Base-by-base conservation (phyloP, 30 jellyfish, hydroid and myxozoan species). In the Clytia hemisphaerica region DNA sequence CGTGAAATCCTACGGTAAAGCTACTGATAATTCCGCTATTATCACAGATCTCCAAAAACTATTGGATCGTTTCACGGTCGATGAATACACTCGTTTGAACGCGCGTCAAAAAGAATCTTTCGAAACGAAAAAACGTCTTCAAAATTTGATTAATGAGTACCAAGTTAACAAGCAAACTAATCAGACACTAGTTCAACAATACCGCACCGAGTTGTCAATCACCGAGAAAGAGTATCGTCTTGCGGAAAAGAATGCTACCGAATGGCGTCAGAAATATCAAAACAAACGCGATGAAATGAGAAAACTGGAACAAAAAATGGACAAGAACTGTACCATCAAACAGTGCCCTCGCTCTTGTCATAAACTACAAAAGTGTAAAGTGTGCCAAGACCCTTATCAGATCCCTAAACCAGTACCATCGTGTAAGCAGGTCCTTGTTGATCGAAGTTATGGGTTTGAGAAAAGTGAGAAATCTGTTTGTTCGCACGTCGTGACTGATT, bases 401-500 rank as follows among this genome's bases (percentile, higher is more conserved):
- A 57, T 65, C 2, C 51, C 48, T 6, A 80, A 74, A 60, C 74
- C 94, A 1, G 48, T 80, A 26, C 94, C 92, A 2, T 48, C 46
- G 22, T 88, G 97, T 46, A 73, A 47, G 10, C 79, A 44, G 42
- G 65, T 35, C 16, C 12, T 28, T 10, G 84, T 73, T 29, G 75
- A 72, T 22, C 73, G 88, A 30, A 22, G 83, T 18, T 88, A 88
- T 37, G 40, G 85, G 10, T 67, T 48, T 61, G 48, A 54, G 27
- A 82, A 75, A 48, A 64, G 50, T 49, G 36, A 37, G 19, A 37
- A 77, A 34, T 36, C 70, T 16, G 47, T 58, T n/a, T 88, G 97
- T 70, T 88, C 97, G 12, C 97, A 81, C 60, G 21, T 63, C 18
- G 97, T 75, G 22, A 80, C 67, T 47, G 97, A 88, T 67, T 73